Evolutionary conservation across 2,888 invertebrate species (phyloP).

Genomic region (Halocaridina rubra): DNA sequence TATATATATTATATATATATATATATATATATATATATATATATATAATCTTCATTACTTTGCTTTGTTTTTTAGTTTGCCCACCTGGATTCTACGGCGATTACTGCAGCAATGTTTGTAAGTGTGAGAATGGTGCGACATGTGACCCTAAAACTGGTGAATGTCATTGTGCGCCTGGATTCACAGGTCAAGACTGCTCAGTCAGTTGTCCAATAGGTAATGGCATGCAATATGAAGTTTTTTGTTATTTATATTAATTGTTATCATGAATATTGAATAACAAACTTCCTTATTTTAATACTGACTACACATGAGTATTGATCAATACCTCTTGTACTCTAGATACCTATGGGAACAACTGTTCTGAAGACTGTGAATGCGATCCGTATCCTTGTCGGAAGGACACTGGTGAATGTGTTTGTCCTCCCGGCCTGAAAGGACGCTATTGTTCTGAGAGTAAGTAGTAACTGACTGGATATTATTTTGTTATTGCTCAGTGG

Average conservation of each 20-base stretch:
- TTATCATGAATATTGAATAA: not conserved
- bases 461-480: too few relatives aligned
- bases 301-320: too few relatives aligned
- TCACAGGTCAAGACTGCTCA: constrained; percentile 43
- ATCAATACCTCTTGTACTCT: constrained; percentile 69
- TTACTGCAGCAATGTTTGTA: constrained; percentile 81
- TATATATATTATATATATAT: not conserved
- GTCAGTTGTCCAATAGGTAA: constrained; percentile 63
- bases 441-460: constrained; percentile 27
- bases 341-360: constrained; percentile 85
- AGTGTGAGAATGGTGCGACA: constrained; percentile 84
- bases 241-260: not conserved
- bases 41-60: not conserved
- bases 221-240: not conserved
- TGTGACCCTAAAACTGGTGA: constrained; percentile 80
- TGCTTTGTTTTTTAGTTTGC: constrained; percentile 74
- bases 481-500: too few relatives aligned
- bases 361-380: constrained; percentile 84
- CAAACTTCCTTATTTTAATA: too few relatives aligned
- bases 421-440: constrained; percentile 55
- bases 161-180: constrained; percentile 60
- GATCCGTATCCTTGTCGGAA: constrained; percentile 18
- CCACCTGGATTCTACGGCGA: constrained; percentile 84
- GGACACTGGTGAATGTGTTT: constrained; percentile 67
- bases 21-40: not conserved